A percentile compares a stretch with the other conserved stretches of the same genome.
Evolutionary conservation across 2,797 vertebrate species (phyloP).

Genomic region (Xerus rutilus): DNA sequence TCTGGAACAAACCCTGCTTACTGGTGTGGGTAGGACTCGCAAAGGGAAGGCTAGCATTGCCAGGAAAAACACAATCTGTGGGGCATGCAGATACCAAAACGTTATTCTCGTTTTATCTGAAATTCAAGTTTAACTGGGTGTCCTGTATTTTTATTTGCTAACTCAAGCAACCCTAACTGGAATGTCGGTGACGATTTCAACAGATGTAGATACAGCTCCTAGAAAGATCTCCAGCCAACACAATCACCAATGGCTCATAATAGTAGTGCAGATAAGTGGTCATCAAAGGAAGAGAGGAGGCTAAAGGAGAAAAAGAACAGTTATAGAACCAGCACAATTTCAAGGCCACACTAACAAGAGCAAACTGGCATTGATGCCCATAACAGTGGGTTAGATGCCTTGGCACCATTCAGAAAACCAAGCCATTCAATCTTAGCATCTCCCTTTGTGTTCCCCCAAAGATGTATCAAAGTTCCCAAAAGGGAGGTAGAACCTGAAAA

Average conservation of each 20-base stretch:
- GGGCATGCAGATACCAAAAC: not conserved
- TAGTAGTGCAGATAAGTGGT: not conserved
- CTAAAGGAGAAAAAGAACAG: not conserved
- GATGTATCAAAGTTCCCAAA: not conserved
- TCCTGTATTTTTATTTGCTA: conserved; percentile 34
- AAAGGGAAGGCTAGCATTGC: not conserved
- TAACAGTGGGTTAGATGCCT: not conserved
- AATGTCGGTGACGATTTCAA: not conserved
- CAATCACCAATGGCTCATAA: not conserved
- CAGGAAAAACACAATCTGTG: not conserved
- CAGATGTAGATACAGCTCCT: not conserved
- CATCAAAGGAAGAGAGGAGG: not conserved
- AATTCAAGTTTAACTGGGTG: not conserved
- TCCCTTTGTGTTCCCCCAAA: not conserved
- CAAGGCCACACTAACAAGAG: not conserved
- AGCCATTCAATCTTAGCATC: not conserved
- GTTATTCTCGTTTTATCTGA: not conserved
- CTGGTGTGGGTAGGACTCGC: too few relatives aligned
- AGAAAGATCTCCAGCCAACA: not conserved
- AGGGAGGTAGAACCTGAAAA: not conserved
- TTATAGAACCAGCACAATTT: not conserved
- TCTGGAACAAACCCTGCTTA: not conserved
- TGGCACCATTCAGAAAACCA: not conserved
- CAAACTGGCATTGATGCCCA: not conserved
- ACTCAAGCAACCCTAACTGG: not conserved